These are phyloP conservation scores for Poliocrania exsul DNA, from an alignment of 2,797 vertebrate genomes.

Conservation along the genomic window DNA sequence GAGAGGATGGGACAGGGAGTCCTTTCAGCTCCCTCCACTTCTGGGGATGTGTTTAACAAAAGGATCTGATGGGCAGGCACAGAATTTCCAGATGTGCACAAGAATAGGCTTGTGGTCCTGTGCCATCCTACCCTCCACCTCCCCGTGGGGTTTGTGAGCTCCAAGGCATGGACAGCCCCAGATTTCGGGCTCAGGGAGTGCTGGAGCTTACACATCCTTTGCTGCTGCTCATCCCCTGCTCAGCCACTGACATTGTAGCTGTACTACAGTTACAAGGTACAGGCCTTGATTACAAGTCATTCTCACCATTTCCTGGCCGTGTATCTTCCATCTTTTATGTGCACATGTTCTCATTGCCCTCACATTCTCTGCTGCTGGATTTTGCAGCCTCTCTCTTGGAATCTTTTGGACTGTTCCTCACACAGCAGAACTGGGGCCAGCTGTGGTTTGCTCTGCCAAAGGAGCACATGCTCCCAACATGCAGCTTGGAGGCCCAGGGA, in stretches of 20 bases:
- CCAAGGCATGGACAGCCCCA: background rate
- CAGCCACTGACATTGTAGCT: background rate
- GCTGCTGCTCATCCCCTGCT: background rate
- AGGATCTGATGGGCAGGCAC: rapidly evolving
- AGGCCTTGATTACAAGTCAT: background rate
- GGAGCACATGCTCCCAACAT: background rate
- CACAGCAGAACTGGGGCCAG: background rate
- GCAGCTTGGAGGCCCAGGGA: background rate
- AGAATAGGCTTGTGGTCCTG: background rate
- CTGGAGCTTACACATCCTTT: background rate
- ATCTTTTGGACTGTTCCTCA: background rate
- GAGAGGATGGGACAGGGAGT: rapidly evolving
- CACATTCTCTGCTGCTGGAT: background rate
- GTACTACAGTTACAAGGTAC: background rate
- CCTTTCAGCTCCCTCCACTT: background rate
- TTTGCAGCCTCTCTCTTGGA: background rate
- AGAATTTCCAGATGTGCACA: rapidly evolving
- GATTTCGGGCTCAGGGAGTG: background rate
- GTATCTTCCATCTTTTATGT: background rate
- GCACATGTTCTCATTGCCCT: background rate
- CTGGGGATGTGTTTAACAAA: rapidly evolving
- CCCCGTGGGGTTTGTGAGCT: background rate
- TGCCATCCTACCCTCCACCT: background rate
- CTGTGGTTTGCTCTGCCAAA: background rate
- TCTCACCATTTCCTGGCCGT: background rate